Percentiles rank a stretch among this genome's conserved stretches.
Evolutionary conservation across 2,888 invertebrate species (phyloP).

Genomic region (Drosophila pseudotakahashii): DNA sequence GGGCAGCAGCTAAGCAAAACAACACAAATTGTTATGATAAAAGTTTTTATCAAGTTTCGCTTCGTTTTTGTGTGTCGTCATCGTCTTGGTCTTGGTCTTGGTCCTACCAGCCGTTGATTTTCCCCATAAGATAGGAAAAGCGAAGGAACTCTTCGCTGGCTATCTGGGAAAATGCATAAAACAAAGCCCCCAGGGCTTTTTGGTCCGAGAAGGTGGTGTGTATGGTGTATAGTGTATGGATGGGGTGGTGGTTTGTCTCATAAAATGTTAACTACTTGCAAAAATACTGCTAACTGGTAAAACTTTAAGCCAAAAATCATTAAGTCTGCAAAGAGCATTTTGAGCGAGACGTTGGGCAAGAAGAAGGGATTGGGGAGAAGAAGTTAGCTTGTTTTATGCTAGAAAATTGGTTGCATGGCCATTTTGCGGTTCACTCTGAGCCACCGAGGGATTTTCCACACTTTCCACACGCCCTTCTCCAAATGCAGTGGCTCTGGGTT

Average conservation of each 20-base stretch:
- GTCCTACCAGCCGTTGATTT: conserved; percentile 61
- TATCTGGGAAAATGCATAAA: conserved; percentile 58
- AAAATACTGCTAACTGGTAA: conserved; percentile 77
- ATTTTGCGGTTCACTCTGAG: conserved; percentile 61
- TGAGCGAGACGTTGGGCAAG: conserved; percentile 22
- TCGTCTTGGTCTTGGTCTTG: conserved; percentile 34
- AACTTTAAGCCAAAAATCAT: conserved; percentile 80
- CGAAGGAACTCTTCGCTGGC: conserved; percentile 25
- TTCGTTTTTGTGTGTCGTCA: conserved; percentile 50
- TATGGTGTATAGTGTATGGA: background rate
- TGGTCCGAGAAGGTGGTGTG: conserved; percentile 39
- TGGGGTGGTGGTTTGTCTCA: conserved; percentile 47
- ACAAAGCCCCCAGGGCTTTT: conserved; percentile 51
- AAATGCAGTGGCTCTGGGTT: conserved; percentile 24
- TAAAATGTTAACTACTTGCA: conserved; percentile 79
- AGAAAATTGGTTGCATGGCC: conserved; percentile 70
- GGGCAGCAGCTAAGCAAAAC: conserved; percentile 48
- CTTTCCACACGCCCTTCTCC: conserved; percentile 2
- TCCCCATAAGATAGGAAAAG: conserved; percentile 55
- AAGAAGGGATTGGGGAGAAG: conserved; percentile 6
- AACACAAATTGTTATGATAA: conserved; percentile 80
- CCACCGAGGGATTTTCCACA: conserved; percentile 25
- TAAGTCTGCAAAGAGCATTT: conserved; percentile 65
- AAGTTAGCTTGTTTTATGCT: conserved; percentile 55
- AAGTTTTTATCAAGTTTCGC: conserved; percentile 76